phyloP scores from a whole-genome alignment of 2,888 invertebrate species.

The Microctonus brassicae region DNA sequence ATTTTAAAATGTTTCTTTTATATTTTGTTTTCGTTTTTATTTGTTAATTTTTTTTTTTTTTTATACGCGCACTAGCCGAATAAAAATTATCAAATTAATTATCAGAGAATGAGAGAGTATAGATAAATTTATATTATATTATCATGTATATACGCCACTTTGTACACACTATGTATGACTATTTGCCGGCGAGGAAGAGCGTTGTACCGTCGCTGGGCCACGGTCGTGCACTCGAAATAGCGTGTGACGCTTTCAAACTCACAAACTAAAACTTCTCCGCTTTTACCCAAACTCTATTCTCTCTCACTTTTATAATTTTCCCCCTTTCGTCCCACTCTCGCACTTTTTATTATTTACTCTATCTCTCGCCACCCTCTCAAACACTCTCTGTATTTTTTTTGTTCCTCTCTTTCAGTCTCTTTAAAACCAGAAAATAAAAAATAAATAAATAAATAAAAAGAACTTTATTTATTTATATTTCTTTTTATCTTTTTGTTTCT shows the following conservation, averaged over 20 bases:
- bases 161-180: constrained; percentile 1
- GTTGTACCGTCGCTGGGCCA: constrained; percentile 30
- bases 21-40: no score
- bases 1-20: no score
- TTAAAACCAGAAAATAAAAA: no score
- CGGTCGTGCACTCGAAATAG: constrained; percentile 31
- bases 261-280: constrained; percentile 19
- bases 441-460: no score
- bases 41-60: no score
- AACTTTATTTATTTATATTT: no score
- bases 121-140: no score
- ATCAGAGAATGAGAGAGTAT: no score
- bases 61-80: no score
- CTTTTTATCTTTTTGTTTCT: no score
- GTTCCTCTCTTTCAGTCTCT: no score
- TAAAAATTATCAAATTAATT: no score
- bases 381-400: background rate
- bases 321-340: background rate
- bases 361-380: background rate
- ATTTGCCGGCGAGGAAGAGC: constrained; percentile 21
- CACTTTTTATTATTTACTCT: background rate
- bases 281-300: background rate
- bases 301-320: background rate
- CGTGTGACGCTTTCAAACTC: constrained; percentile 25
- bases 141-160: background rate